phyloP scores from a whole-genome alignment of 2,888 invertebrate genomes.

The Serripes groenlandicus region DNA sequence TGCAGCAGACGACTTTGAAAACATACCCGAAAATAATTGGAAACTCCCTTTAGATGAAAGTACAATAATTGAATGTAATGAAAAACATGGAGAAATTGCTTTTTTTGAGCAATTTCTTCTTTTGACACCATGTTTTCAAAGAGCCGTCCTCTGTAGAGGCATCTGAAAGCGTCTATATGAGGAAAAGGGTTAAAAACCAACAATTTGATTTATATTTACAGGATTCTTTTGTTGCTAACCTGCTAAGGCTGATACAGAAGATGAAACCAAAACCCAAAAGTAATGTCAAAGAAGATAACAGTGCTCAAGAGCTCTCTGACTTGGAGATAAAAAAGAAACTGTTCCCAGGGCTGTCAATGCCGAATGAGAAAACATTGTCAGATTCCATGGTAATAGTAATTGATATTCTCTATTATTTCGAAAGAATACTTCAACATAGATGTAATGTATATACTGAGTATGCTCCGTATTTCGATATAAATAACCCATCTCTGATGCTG shows the following conservation, averaged over 20 bases:
- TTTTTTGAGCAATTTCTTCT: no score
- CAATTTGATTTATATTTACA: no score
- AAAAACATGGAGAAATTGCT: no score
- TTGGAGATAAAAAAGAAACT: constrained; percentile 84
- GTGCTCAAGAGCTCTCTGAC: constrained; percentile 73
- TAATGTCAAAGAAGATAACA: constrained; percentile 66
- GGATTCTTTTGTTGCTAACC: constrained; percentile 97
- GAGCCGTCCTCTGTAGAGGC: neutral
- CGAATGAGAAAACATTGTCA: constrained; percentile 85
- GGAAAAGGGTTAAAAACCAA: neutral
- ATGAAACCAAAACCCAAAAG: constrained; percentile 90
- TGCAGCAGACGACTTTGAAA: no score
- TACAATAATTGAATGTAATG: no score
- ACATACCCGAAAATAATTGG: no score
- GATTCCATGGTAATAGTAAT: no score
- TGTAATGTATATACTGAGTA: no score
- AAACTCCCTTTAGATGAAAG: no score
- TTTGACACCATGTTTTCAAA: neutral
- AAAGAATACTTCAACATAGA: no score
- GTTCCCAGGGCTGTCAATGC: constrained; percentile 86
- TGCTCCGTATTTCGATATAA: no score
- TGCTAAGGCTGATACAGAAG: constrained; percentile 97
- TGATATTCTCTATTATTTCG: no score
- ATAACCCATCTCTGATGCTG: neutral
- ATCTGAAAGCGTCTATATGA: neutral